Percentiles rank a stretch among this genome's conserved stretches.
Conservation (phyloP, 2,113 vertebrate species). For the Neolamprologus variostigma region DNA sequence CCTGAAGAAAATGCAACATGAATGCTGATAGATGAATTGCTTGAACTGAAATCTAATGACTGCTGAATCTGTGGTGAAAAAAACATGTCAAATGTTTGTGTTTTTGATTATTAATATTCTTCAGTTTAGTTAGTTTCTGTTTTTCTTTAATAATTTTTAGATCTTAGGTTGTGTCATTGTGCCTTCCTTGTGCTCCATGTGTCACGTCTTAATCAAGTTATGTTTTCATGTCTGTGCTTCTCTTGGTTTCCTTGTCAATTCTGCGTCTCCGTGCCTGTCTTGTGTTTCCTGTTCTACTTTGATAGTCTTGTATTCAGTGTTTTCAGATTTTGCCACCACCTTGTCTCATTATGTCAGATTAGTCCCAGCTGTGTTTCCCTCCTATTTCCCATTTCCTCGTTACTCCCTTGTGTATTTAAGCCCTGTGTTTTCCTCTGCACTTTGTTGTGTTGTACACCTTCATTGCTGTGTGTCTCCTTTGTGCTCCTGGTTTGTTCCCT, state of each 20-base stretch:
- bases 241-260: background rate
- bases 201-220: background rate
- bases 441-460: accelerated
- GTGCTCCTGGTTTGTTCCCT: background rate
- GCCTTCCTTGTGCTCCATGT: background rate
- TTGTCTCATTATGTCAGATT: background rate
- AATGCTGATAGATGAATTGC: background rate
- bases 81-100: background rate
- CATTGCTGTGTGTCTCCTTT: background rate
- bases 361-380: background rate
- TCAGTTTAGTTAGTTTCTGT: background rate
- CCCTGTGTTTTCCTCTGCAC: background rate
- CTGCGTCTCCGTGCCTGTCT: background rate
- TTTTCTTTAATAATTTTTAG: background rate
- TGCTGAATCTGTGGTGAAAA: background rate
- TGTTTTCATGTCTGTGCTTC: background rate
- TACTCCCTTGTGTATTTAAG: background rate
- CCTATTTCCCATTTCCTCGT: background rate
- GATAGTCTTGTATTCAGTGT: background rate
- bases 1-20: background rate
- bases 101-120: background rate
- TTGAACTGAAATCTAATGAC: background rate
- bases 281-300: background rate
- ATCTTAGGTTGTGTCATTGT: background rate
- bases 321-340: background rate